Evolutionary conservation across 2,113 vertebrate species (phyloP).

Genomic region (Phrynocephalus versicolor): DNA sequence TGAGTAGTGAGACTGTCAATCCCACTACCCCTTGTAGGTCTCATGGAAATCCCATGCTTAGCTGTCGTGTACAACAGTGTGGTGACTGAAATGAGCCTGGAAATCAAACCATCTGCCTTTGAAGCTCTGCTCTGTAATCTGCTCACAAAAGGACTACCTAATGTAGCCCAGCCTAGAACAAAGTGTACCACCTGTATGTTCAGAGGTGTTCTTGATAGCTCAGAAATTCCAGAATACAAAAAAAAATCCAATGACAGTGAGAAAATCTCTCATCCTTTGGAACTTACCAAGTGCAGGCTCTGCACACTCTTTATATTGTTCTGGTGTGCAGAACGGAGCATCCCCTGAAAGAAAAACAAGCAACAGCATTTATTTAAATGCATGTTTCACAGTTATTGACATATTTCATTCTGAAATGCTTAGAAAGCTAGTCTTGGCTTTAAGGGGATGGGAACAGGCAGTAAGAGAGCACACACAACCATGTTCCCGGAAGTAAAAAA

Average conservation of each 20-base stretch:
- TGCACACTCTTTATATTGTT: conserved; percentile 98
- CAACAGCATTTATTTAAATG: background rate
- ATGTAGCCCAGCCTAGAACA: background rate
- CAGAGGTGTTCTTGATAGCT: background rate
- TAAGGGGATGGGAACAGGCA: too few species aligned
- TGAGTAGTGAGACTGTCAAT: too few species aligned
- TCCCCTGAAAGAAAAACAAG: conserved; percentile 81
- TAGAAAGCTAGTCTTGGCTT: conserved; percentile 1
- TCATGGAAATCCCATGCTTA: too few species aligned
- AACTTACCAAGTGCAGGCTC: conserved; percentile 95
- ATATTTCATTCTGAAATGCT: background rate
- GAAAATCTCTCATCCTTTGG: rapidly evolving
- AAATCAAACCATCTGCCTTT: background rate
- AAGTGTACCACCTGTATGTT: background rate
- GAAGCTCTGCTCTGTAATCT: background rate
- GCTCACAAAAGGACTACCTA: too few species aligned
- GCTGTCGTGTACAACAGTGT: too few species aligned
- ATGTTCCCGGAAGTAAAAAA: background rate
- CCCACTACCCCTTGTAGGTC: too few species aligned
- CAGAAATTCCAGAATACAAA: background rate
- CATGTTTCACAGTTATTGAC: background rate
- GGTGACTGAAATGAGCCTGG: too few species aligned
- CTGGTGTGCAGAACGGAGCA: conserved; percentile 95
- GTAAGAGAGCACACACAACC: background rate
- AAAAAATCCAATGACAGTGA: background rate